Conservation (phyloP, 2,797 vertebrate genomes). For the Thalassophryne amazonica region DNA sequence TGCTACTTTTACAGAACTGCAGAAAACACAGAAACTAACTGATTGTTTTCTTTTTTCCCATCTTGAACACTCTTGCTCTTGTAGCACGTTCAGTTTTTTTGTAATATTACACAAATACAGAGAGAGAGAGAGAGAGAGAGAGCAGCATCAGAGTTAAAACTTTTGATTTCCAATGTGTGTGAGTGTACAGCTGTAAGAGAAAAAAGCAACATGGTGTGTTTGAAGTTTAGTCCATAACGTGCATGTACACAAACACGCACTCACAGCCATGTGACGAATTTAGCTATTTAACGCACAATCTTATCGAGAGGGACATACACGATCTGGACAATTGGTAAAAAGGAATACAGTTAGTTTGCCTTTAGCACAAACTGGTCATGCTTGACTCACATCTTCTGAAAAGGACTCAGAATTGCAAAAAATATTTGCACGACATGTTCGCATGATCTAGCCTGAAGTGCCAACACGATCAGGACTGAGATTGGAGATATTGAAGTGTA, state of each 20-base stretch:
- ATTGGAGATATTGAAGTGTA: background rate
- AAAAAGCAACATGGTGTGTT: no score
- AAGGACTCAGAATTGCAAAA: constrained; percentile 35
- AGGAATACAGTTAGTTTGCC: constrained; percentile 16
- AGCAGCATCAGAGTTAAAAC: constrained; percentile 3
- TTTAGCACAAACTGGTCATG: constrained; percentile 13
- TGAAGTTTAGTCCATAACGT: no score
- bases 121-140: background rate
- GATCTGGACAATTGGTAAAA: constrained; percentile 15
- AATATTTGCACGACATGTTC: constrained; percentile 24
- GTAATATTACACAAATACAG: constrained; percentile 33
- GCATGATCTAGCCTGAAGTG: constrained; percentile 11
- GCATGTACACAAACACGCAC: background rate
- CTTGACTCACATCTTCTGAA: constrained; percentile 38
- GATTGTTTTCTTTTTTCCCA: constrained; percentile 10
- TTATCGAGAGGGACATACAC: constrained; percentile 13
- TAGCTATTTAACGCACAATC: background rate
- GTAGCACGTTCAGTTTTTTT: constrained; percentile 21
- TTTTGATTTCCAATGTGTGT: no score
- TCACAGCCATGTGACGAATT: background rate
- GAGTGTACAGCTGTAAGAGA: no score
- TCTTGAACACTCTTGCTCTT: constrained; percentile 13
- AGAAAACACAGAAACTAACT: constrained; percentile 51
- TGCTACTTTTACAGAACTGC: constrained; percentile 61
- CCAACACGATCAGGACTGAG: background rate